A percentile compares a stretch with the other conserved stretches of the same genome.
These are phyloP conservation scores for Polyodon spathula DNA, from an alignment of 2,113 vertebrate genomes.

Conservation along the genomic window DNA sequence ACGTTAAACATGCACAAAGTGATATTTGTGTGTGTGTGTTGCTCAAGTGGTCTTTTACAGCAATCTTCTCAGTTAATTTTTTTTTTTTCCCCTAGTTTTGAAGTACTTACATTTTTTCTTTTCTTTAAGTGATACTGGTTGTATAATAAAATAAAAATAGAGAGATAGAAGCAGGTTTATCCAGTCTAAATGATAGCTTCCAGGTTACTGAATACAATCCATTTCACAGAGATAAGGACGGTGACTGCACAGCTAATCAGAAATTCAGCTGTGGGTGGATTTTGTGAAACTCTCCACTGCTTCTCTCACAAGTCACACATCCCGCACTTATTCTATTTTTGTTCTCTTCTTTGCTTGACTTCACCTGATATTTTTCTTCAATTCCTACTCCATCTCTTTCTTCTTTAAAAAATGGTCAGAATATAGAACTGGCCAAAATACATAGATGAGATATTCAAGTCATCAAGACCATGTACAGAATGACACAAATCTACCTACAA, in stretches of 20 bases:
- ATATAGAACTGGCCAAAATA: too few species aligned
- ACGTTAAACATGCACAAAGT: too few species aligned
- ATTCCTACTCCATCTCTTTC: constrained; percentile 11
- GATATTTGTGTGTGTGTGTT: too few species aligned
- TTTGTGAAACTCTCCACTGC: not conserved
- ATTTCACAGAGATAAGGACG: constrained; percentile 22
- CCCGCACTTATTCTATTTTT: constrained; percentile 13
- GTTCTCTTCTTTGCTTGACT: constrained; percentile 33
- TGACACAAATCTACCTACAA: too few species aligned
- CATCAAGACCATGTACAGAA: too few species aligned
- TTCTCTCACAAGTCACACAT: not conserved
- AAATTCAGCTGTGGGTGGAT: constrained; percentile 1
- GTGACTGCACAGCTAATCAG: constrained; percentile 19
- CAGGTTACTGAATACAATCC: constrained; percentile 26
- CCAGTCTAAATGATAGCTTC: constrained; percentile 24
- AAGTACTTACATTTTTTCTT: not conserved
- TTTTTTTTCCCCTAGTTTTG: not conserved
- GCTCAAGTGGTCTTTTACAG: not conserved
- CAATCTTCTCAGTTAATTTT: not conserved
- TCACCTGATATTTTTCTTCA: constrained; percentile 24
- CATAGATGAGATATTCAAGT: too few species aligned
- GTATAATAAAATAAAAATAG: constrained; percentile 1
- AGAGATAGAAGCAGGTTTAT: constrained; percentile 13
- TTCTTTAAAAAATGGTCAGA: not conserved
- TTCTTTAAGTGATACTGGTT: constrained; percentile 1